Base-by-base conservation (phyloP, 35 echinoderm and acorn worm genomes). In the Holothuria glaberrima region DNA sequence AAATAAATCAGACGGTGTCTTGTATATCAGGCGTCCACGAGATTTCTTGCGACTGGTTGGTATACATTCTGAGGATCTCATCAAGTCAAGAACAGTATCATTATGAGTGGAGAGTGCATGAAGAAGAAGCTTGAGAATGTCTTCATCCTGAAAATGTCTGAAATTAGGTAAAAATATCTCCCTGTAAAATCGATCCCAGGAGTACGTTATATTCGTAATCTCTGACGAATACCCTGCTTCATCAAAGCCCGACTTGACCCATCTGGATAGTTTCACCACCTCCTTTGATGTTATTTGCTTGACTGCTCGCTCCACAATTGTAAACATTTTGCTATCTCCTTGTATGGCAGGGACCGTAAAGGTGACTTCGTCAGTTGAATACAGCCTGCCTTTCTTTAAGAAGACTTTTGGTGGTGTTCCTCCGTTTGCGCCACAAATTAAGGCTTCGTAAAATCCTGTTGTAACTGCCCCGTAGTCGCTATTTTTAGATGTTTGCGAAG, bases 231-330 rank as follows among this genome's bases (percentile, higher is more conserved):
- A 80, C 25, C 46, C 31, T 34, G 88, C 56, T 26, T 24, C 29
- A 35, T 62, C 27, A 78, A 89, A 89, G 20, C 88, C 88, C 2
- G 48, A 27, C 19, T 27, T 78, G 29, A 89, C 88, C 22, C 44
- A 62, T 33, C 14, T 30, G 4, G 88, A 69, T 30, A 89, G 12
- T 12, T 36, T 21, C 21, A 76, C 52, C 21, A 62, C 12, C 19
- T 3, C 31, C 30, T 34, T 36, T 26, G 17, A 19, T 44, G 57
- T 22, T 12, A 63, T 45, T 59, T 19, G 24, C 21, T 77, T 20
- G 17, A 89, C 4, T 20, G 60, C 56, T 34, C n/a, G 0, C 20
- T 89, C 67, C 9, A 89, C 69, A 60, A 59, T 35, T 3, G 41
- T 22, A 89, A 59, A 32, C 26, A 89, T 38, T 30, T 46, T 22